phyloP scores from a whole-genome alignment of 2,113 vertebrate genomes.

The Polypterus bichir region DNA sequence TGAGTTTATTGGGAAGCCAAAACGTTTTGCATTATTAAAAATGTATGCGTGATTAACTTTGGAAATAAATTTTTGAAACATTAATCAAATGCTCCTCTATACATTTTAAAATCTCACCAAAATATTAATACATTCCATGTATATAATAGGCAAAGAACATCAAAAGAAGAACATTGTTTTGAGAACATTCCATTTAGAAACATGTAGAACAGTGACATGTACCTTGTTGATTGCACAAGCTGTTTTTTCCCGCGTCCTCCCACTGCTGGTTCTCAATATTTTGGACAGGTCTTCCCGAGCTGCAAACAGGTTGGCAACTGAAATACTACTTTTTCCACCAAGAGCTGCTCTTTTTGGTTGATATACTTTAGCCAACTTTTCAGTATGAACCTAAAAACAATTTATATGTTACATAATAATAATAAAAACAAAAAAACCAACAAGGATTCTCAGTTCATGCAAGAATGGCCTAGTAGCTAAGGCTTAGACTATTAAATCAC shows the following conservation, averaged over 20 bases:
- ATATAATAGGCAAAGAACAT: neutral
- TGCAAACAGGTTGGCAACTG: slow-evolving; percentile 75
- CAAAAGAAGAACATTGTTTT: neutral
- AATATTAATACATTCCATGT: neutral
- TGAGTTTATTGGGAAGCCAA: too few species aligned
- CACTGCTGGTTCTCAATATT: slow-evolving; percentile 87
- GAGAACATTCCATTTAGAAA: neutral
- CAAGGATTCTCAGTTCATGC: too few species aligned
- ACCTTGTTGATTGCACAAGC: slow-evolving; percentile 96
- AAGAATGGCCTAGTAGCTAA: too few species aligned
- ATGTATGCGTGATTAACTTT: too few species aligned
- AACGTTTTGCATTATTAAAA: too few species aligned
- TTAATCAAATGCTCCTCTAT: too few species aligned
- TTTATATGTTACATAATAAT: too few species aligned
- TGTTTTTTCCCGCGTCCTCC: slow-evolving; percentile 79
- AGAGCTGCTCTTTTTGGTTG: slow-evolving; percentile 75
- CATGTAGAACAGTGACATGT: slow-evolving; percentile 1
- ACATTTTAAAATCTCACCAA: neutral
- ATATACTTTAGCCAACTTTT: slow-evolving; percentile 81
- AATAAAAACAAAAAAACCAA: too few species aligned
- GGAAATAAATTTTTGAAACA: too few species aligned
- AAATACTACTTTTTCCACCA: slow-evolving; percentile 57
- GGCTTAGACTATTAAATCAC: too few species aligned
- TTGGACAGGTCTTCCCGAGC: slow-evolving; percentile 89
- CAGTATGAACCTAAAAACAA: slow-evolving; percentile 62